phyloP scores from a whole-genome alignment of 2,113 vertebrate genomes.

The Mustelus asterias region DNA sequence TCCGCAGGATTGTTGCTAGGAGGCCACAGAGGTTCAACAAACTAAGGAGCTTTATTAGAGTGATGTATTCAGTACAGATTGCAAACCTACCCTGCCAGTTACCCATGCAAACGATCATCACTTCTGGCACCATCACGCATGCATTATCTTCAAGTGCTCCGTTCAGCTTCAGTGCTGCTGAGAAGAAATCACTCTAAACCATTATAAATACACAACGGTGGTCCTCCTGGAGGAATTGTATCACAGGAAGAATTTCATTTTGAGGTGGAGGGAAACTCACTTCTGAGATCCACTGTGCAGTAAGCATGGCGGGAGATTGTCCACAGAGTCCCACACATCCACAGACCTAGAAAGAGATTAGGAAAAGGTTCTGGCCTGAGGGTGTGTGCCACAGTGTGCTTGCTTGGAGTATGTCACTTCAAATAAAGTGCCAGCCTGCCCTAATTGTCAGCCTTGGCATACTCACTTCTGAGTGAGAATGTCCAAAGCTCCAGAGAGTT shows the following conservation, averaged over 20 bases:
- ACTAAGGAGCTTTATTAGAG: no score
- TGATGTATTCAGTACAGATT: no score
- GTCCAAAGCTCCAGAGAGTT: not conserved
- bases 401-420: not conserved
- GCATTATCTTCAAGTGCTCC: no score
- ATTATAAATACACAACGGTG: no score
- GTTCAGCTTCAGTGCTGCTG: no score
- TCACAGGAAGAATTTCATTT: not conserved
- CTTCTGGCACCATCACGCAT: no score
- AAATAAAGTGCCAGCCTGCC: not conserved
- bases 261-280: not conserved
- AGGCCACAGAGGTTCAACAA: no score
- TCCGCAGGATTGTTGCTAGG: no score
- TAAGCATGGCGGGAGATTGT: not conserved
- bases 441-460: not conserved
- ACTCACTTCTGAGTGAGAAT: not conserved
- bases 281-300: not conserved
- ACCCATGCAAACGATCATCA: no score
- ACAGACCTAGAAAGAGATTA: not conserved
- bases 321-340: not conserved
- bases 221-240: not conserved
- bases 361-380: not conserved
- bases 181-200: no score
- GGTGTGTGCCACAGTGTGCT: not conserved
- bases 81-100: no score